Base-by-base conservation (phyloP, 2,888 invertebrate species). In the Lottia scabra region DNA sequence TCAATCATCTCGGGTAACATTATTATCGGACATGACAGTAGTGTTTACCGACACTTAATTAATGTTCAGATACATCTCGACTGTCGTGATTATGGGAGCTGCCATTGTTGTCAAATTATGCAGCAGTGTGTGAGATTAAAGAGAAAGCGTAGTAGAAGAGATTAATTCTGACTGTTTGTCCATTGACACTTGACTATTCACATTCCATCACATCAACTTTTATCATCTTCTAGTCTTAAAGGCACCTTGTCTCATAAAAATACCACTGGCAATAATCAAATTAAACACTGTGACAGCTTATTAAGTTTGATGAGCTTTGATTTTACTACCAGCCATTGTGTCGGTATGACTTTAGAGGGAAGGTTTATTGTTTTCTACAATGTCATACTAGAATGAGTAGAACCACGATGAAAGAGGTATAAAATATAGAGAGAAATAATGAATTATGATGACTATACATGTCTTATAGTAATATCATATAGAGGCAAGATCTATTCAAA, bases 21-120 rank as follows among this genome's bases (percentile, higher is more conserved):
- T 67, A 71, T 71, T 67, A 71, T 67, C 65, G 67, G 63, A 71
- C 67, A 71, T 71, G 71, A 71, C 71, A 67, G 67, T 44, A 44
- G 38, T 71, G 71, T 71, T 71, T 71, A 63, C 71, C 67, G 63
- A 67, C 71, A 67, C 71, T 71, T 71, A 71, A 71, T 71, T 71
- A 71, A 66, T 67, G 71, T 67, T 67, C 67, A 63, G 67, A 71
- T 67, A 67, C 71, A 66, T 71, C 71, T 71, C 71, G 5, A 44
- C 19, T 66, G 67, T 63, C 46, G 67, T 67, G 71, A 71, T 71
- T 71, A 67, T 62, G 67, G 66, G 45, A 63, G 67, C 64, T 67
- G 45, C 71, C 71, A 71, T 71, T 71, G 71, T 71, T 71, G 71
- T 67, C 67, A 67, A 71, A 71, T 71, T 71, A 71, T 63, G 63